Evolutionary conservation across 2,113 vertebrate species (phyloP), one percentile per base, ranked within the genome.

Genomic region (Ariopsis seemanni): DNA sequence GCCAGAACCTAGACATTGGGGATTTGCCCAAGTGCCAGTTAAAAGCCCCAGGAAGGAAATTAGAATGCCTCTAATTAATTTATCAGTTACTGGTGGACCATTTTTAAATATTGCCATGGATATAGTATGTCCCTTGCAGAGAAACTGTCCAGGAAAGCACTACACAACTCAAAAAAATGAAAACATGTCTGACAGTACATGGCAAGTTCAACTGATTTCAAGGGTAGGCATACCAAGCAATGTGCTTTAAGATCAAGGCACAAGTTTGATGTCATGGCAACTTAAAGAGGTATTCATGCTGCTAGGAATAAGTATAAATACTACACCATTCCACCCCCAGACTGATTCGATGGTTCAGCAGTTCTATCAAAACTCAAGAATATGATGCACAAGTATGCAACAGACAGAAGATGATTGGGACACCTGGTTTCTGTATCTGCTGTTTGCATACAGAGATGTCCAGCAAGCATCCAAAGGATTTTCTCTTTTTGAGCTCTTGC

Each of bases 71-170:
- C 14, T 89, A 7, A 60, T 89, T 1, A 72, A 63, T n/a, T 30
- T 83, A 27, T 69, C 82, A 4, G 79, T 90, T 3, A 78, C 85
- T 20, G 89, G 82, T 14, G 72, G 50, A 4, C 52, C 60, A 34
- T 84, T 89, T n/a, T 77, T 25, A 7, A 12, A 30, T 15, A 84
- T 79, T 11, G 88, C 72, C 0, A 87, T 87, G 85, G 88, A 89
- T 72, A 52, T 87, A 8, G 65, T 87, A 6, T 67, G 82, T 5
- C 48, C 53, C 9, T 52, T 87, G 15, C 55, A 78, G 72, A 12
- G 4, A 75, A 42, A 72, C 15, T 7, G 17, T 15, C 17, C 2
- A 15, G 58, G 85, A 2, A 71, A 77, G 14, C 60, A 42, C 18
- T 87, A 74, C 65, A 62, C 79, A 20, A 86, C 62, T 22, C 48